Percentiles rank a stretch among this genome's conserved stretches.
Evolutionary conservation across 2,797 vertebrate genomes (phyloP).

Genomic region (Chelmon rostratus): DNA sequence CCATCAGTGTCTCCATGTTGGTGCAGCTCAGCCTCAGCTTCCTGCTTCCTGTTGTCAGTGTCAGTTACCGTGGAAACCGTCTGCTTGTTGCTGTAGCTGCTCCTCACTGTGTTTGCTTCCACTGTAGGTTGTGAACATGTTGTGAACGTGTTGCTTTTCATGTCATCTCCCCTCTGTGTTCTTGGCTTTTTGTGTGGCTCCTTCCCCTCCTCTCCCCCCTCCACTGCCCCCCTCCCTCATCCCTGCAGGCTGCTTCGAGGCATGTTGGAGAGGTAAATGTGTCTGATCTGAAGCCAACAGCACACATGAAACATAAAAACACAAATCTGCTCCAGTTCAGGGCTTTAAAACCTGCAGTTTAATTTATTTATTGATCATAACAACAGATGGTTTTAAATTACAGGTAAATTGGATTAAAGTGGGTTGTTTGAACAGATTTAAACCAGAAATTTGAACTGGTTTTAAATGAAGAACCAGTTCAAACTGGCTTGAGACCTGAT

Average conservation of each 20-base stretch:
- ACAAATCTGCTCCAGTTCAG: background rate
- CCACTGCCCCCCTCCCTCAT: conserved; percentile 44
- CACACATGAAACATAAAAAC: background rate
- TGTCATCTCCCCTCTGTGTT: conserved; percentile 54
- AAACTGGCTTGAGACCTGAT: background rate
- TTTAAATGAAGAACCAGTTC: background rate
- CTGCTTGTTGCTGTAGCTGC: conserved; percentile 43
- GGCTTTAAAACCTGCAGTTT: background rate
- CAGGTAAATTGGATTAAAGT: background rate
- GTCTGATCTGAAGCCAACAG: conserved; percentile 35
- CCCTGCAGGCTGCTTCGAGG: conserved; percentile 81
- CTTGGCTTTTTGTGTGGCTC: conserved; percentile 42
- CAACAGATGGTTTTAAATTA: background rate
- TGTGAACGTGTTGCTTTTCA: conserved; percentile 54
- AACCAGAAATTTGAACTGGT: background rate
- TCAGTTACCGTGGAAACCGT: conserved; percentile 1
- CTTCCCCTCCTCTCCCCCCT: conserved; percentile 22
- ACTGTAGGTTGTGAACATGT: conserved; percentile 47
- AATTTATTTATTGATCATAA: too few species aligned
- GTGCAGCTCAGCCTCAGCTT: conserved; percentile 38
- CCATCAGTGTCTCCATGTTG: background rate
- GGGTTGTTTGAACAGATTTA: background rate
- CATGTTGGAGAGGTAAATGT: conserved; percentile 84
- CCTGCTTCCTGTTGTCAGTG: conserved; percentile 35
- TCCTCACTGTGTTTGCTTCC: conserved; percentile 47